Conservation (phyloP, 2,113 vertebrate species). For the Rhynchomys soricoides region DNA sequence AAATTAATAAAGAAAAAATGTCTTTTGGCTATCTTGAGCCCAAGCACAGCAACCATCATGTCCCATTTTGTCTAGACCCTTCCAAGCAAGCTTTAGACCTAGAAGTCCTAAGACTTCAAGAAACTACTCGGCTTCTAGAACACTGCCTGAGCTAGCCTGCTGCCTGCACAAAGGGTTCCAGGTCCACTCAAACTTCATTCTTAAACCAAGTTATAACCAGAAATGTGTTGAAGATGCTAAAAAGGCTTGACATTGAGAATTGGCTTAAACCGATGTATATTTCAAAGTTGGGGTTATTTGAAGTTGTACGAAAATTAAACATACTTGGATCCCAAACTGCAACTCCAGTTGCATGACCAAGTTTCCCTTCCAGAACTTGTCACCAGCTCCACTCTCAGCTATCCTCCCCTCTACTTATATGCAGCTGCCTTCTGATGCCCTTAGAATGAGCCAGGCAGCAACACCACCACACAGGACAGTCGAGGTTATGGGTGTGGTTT, state of each 20-base stretch:
- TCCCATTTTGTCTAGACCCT: neutral
- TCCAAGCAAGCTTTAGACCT: neutral
- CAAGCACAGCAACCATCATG: neutral
- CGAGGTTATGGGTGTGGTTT: neutral
- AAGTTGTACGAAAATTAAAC: neutral
- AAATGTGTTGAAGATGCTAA: neutral
- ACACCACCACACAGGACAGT: neutral
- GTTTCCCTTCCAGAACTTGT: neutral
- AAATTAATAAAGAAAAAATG: neutral
- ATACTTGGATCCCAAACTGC: neutral
- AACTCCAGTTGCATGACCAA: neutral
- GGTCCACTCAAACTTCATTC: neutral
- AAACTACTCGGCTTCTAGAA: neutral
- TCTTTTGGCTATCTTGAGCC: neutral
- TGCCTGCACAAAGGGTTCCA: accelerated
- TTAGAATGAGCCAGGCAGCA: neutral
- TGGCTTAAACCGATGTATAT: neutral
- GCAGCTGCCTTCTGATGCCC: neutral
- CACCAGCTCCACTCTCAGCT: neutral
- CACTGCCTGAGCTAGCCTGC: neutral
- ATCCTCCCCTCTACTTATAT: neutral
- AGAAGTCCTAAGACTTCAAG: neutral
- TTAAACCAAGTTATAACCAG: neutral
- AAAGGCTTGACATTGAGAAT: neutral
- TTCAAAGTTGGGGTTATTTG: neutral